phyloP scores from a whole-genome alignment of 2,888 invertebrate species.

The Lochmaea crataegi region DNA sequence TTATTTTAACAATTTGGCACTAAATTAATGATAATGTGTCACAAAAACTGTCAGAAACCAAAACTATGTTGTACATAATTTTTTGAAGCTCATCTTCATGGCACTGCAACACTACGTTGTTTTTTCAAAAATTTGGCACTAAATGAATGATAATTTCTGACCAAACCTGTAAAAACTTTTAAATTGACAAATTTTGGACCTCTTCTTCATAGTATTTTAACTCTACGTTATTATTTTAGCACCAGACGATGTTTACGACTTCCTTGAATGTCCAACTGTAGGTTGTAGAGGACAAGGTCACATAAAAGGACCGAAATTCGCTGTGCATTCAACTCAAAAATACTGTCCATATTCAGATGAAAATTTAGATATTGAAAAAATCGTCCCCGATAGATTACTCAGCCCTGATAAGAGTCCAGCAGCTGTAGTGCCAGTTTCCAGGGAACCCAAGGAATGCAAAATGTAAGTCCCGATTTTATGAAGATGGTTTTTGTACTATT shows the following conservation, averaged over 20 bases:
- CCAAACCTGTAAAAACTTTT: too few relatives aligned
- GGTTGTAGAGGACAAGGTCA: slow-evolving; percentile 95
- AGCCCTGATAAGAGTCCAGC: slow-evolving; percentile 63
- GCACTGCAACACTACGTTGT: too few relatives aligned
- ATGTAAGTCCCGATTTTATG: slow-evolving; percentile 47
- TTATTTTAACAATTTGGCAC: too few relatives aligned
- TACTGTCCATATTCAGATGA: slow-evolving; percentile 81
- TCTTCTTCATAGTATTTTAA: slow-evolving; percentile 20
- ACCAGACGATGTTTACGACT: slow-evolving; percentile 71
- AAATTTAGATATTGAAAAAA: slow-evolving; percentile 67
- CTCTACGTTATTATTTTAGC: slow-evolving; percentile 64
- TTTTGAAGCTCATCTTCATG: too few relatives aligned
- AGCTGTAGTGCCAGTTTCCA: slow-evolving; percentile 62
- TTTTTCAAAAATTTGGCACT: too few relatives aligned
- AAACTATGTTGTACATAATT: too few relatives aligned
- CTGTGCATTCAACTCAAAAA: slow-evolving; percentile 77
- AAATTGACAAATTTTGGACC: too few relatives aligned
- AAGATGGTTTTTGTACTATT: too few relatives aligned
- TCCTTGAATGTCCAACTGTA: slow-evolving; percentile 81
- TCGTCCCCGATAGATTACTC: slow-evolving; percentile 67
- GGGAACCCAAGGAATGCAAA: slow-evolving; percentile 61
- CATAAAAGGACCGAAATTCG: slow-evolving; percentile 79
- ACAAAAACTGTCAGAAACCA: too few relatives aligned
- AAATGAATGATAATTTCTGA: too few relatives aligned
- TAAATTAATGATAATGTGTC: too few relatives aligned